These are phyloP conservation scores for Dynastes tityus DNA, from an alignment of 2,888 invertebrate species.

Conservation along the genomic window DNA sequence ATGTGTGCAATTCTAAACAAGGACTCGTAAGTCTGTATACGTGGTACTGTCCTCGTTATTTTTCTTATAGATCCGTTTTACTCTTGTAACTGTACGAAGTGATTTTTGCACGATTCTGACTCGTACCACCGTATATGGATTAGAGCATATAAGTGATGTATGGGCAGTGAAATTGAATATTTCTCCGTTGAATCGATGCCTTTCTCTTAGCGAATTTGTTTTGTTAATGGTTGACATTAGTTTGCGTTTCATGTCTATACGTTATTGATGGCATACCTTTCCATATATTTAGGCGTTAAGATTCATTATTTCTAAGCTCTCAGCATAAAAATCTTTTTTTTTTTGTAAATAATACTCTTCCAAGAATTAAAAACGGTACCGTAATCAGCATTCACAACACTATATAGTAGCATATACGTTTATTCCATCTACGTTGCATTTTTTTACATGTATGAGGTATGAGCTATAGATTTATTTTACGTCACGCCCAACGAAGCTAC, in stretches of 20 bases:
- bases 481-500: too few species aligned
- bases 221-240: slow-evolving; percentile 20
- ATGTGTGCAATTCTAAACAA: neutral
- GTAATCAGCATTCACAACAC: too few species aligned
- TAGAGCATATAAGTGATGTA: slow-evolving; percentile 16
- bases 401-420: too few species aligned
- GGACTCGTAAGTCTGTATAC: neutral
- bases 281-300: too few species aligned
- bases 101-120: slow-evolving; percentile 5
- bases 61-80: slow-evolving; percentile 1
- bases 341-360: too few species aligned
- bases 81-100: neutral
- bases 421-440: too few species aligned
- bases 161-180: slow-evolving; percentile 32
- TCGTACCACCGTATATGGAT: slow-evolving; percentile 8
- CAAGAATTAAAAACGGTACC: too few species aligned
- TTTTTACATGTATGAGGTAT: too few species aligned
- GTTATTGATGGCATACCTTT: too few species aligned
- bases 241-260: slow-evolving; percentile 1
- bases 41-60: neutral
- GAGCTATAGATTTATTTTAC: too few species aligned
- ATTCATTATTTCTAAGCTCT: too few species aligned
- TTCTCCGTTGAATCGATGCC: slow-evolving; percentile 19
- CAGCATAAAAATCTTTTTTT: too few species aligned
- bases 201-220: slow-evolving; percentile 11